Conservation (phyloP, 2,797 vertebrate species). For the Glossophaga mutica region DNA sequence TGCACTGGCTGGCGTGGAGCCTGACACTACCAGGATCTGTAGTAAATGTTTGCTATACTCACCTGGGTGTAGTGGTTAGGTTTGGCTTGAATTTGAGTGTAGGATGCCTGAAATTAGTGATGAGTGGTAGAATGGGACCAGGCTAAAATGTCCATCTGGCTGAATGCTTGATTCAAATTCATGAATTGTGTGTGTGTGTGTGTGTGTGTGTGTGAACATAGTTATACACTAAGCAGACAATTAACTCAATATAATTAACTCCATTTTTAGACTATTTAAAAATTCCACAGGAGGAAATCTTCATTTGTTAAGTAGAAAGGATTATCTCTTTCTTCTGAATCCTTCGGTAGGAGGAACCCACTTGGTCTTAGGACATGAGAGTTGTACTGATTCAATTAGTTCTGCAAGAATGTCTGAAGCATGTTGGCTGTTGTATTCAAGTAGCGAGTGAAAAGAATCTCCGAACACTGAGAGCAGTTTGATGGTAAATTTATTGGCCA, state of each 20-base stretch:
- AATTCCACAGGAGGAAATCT: slow-evolving; percentile 7
- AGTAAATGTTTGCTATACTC: slow-evolving; percentile 35
- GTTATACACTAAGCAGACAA: background rate
- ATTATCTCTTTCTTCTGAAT: background rate
- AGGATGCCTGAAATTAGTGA: background rate
- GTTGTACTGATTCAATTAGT: slow-evolving; percentile 9
- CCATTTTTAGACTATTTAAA: slow-evolving; percentile 5
- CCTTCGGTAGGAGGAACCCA: background rate
- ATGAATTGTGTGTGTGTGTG: background rate
- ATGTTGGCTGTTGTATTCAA: background rate
- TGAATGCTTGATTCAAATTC: slow-evolving; percentile 21
- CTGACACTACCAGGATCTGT: background rate
- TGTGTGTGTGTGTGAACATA: background rate
- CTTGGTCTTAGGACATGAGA: slow-evolving; percentile 38
- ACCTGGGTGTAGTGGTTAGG: background rate
- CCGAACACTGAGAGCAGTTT: too few species aligned
- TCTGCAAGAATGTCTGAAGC: background rate
- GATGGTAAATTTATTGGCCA: too few species aligned
- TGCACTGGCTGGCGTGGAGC: background rate
- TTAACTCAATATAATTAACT: background rate
- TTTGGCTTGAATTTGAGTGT: slow-evolving; percentile 42
- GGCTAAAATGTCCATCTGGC: background rate
- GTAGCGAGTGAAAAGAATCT: too few species aligned
- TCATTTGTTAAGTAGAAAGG: slow-evolving; percentile 32
- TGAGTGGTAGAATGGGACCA: background rate